Conservation (phyloP, 2,888 invertebrate species). For the Diarsia mendica region DNA sequence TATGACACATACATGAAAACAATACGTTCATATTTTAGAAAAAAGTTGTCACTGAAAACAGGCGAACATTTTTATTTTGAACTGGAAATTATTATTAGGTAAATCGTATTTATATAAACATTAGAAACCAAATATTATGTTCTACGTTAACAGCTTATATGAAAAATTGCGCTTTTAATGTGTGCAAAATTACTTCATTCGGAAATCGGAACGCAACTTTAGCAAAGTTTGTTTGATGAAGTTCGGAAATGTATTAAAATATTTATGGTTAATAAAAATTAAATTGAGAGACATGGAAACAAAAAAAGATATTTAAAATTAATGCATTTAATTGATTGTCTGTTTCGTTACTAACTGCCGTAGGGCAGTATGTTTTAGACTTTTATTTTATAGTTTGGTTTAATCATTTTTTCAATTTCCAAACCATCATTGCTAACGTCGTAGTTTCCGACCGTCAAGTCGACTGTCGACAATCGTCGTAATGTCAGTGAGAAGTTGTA, state of each 20-base stretch:
- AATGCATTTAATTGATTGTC: background rate
- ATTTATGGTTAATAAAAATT: background rate
- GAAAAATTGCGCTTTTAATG: background rate
- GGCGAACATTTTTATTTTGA: background rate
- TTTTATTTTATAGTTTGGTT: background rate
- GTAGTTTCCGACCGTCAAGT: background rate
- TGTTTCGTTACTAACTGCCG: background rate
- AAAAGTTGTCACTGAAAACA: background rate
- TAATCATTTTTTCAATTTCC: slow-evolving; percentile 4
- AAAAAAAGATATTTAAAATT: background rate
- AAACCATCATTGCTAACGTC: slow-evolving; percentile 7
- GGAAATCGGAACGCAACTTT: slow-evolving; percentile 15
- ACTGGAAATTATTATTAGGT: background rate
- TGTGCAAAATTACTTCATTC: background rate
- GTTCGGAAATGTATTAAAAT: slow-evolving; percentile 8
- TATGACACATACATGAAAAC: slow-evolving; percentile 43
- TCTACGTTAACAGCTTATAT: background rate
- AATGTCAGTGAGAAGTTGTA: slow-evolving; percentile 23
- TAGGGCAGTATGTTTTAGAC: background rate
- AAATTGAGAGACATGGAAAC: background rate
- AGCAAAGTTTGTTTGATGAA: background rate
- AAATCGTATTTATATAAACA: background rate
- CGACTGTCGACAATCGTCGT: background rate
- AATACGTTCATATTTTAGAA: slow-evolving; percentile 32
- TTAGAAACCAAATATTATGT: background rate